phyloP scores from a whole-genome alignment of 2,888 invertebrate genomes.

The Pollenia amentaria region DNA sequence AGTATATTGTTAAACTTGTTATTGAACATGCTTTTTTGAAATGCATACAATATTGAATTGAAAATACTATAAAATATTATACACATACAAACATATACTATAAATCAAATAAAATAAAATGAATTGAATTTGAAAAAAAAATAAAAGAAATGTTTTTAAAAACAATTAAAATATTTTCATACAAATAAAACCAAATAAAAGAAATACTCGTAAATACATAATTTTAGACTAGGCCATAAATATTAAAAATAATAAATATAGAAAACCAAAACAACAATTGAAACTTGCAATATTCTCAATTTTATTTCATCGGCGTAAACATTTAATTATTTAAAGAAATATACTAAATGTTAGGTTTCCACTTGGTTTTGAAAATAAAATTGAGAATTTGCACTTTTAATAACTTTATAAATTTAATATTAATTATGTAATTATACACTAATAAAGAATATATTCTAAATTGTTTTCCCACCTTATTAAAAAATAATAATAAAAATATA shows the following conservation, averaged over 20 bases:
- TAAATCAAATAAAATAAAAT: neutral
- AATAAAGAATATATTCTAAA: constrained; percentile 78
- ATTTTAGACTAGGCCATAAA: constrained; percentile 81
- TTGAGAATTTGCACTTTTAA: constrained; percentile 56
- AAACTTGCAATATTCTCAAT: constrained; percentile 42
- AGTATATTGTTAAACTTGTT: constrained; percentile 74
- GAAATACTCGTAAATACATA: constrained; percentile 47
- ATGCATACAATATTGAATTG: constrained; percentile 68
- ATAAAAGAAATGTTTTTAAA: constrained; percentile 59
- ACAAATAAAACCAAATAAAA: constrained; percentile 75
- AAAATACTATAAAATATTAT: constrained; percentile 52
- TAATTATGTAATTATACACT: constrained; percentile 47
- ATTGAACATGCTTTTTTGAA: constrained; percentile 69
- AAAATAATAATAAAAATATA: constrained; percentile 78
- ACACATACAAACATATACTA: constrained; percentile 13
- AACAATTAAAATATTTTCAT: constrained; percentile 73
- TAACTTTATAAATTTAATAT: constrained; percentile 37
- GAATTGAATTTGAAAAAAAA: constrained; percentile 22
- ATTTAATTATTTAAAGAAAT: constrained; percentile 41
- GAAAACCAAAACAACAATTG: neutral
- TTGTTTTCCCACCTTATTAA: constrained; percentile 84
- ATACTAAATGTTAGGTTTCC: constrained; percentile 57
- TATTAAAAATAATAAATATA: constrained; percentile 26
- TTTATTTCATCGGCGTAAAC: constrained; percentile 44
- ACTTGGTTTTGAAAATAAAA: constrained; percentile 33